Conservation (phyloP, 2,888 invertebrate species). For the Spicauda simplicius region DNA sequence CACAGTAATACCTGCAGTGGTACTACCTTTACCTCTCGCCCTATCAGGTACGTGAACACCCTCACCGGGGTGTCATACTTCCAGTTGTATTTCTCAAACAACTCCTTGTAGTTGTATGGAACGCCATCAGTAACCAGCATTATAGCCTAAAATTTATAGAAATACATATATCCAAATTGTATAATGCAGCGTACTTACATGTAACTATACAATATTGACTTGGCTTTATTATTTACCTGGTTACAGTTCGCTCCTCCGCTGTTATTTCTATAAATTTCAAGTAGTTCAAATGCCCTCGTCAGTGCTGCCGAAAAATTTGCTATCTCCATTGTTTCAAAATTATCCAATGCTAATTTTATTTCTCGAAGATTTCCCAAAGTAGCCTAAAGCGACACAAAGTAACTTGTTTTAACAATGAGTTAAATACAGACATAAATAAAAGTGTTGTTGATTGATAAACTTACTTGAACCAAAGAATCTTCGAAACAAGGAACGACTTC, state of each 20-base stretch:
- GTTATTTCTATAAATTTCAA: constrained; percentile 87
- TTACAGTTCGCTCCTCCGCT: constrained; percentile 87
- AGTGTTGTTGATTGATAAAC: neutral
- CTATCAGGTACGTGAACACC: constrained; percentile 99
- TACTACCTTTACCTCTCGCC: constrained; percentile 90
- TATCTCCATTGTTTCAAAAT: constrained; percentile 92
- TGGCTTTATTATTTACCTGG: constrained; percentile 60
- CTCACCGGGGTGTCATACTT: constrained; percentile 92
- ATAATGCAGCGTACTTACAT: neutral
- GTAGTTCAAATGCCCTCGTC: constrained; percentile 94
- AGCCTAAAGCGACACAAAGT: constrained; percentile 76
- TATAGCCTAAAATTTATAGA: constrained; percentile 90
- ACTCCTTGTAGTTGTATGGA: constrained; percentile 96
- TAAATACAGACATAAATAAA: neutral
- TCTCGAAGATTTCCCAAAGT: constrained; percentile 93
- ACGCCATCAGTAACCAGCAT: constrained; percentile 99
- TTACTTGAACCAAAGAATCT: constrained; percentile 94
- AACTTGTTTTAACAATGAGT: neutral
- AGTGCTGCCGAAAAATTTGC: constrained; percentile 97
- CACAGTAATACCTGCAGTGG: constrained; percentile 84
- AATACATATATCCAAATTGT: neutral
- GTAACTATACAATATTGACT: neutral
- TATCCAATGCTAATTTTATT: constrained; percentile 91
- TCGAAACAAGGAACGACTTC: constrained; percentile 95
- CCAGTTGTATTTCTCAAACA: constrained; percentile 97